Base-by-base conservation (phyloP, 2,113 vertebrate species). In the Tor tambroides region DNA sequence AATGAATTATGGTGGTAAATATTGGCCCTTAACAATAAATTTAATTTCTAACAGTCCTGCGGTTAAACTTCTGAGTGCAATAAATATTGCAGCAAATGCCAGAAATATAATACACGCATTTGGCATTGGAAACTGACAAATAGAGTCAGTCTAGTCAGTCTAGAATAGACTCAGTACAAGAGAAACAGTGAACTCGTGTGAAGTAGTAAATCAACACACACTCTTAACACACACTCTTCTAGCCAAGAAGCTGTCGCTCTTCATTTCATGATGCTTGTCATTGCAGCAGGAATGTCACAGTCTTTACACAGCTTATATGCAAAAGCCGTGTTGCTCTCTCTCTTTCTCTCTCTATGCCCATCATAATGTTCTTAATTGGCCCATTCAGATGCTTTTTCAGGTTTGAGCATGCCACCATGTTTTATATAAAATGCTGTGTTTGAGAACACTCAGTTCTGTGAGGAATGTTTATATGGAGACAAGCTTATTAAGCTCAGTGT, bases 181-280 rank as follows among this genome's bases (percentile, higher is more conserved):
- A 67, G 43, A 51, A 30, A 5, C 32, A 17, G n/a, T 82, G 46
- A 77, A 32, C 3, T n/a, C 7, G 19, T 63, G 1, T 21, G 17
- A 19, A 17, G 15, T 17, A 76, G 12, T 59, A 43, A 85, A 51
- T n/a, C 19, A 19, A 82, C 49, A 51, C 19, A 63, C 23, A 82
- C 3, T 56, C 26, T 26, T 43, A 86, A 86, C 23, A 43, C 32
- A 67, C 28, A n/a, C 65, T 72, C 26, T 41, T 38, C 54, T 41
- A 43, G 74, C 90, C 87, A 90, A 87, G 35, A 86, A 80, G 21
- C 56, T 86, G 88, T 85, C 86, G 35, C 17, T 30, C 6, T 69
- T 17, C 35, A 38, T 23, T 87, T 85, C 75, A 69, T 67, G 41
- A 35, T 21, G 38, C 76, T 81, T 15, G 38, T 78, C 81, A 83